A percentile compares a stretch with the other conserved stretches of the same genome.
phyloP scores from a whole-genome alignment of 2,888 invertebrate genomes.

The Morpho deidamia region DNA sequence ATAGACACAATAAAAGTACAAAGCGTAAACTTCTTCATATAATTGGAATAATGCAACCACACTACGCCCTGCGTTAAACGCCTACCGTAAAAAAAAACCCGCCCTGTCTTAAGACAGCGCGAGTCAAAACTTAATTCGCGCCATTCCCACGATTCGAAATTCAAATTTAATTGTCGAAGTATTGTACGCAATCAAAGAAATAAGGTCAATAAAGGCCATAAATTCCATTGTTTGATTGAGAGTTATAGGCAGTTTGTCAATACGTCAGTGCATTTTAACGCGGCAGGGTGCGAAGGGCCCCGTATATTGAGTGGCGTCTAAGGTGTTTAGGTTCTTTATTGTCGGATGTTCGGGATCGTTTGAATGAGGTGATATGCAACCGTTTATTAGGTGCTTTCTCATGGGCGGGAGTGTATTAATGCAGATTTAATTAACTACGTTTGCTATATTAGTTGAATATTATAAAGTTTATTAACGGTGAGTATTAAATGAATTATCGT shows the following conservation, averaged over 20 bases:
- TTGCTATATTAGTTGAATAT: neutral
- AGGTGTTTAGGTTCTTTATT: slow-evolving; percentile 45
- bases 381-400: slow-evolving; percentile 66
- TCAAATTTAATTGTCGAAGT: slow-evolving; percentile 70
- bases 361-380: slow-evolving; percentile 74
- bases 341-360: slow-evolving; percentile 52
- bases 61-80: slow-evolving; percentile 47
- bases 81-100: slow-evolving; percentile 47
- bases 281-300: slow-evolving; percentile 51
- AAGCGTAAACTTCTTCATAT: slow-evolving; percentile 23
- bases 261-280: slow-evolving; percentile 48
- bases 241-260: slow-evolving; percentile 75
- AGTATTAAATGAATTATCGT: too few relatives aligned
- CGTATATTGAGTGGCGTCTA: slow-evolving; percentile 45
- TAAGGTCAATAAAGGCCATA: slow-evolving; percentile 68
- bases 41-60: slow-evolving; percentile 46
- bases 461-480: neutral
- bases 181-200: slow-evolving; percentile 69
- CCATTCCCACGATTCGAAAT: slow-evolving; percentile 69
- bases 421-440: slow-evolving; percentile 19
- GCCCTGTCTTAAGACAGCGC: slow-evolving; percentile 55
- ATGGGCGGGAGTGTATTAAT: slow-evolving; percentile 28
- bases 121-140: slow-evolving; percentile 64
- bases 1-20: slow-evolving; percentile 21
- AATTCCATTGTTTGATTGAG: slow-evolving; percentile 67